phyloP scores from a whole-genome alignment of 2,888 invertebrate species.

The Leistus spinibarbis region DNA sequence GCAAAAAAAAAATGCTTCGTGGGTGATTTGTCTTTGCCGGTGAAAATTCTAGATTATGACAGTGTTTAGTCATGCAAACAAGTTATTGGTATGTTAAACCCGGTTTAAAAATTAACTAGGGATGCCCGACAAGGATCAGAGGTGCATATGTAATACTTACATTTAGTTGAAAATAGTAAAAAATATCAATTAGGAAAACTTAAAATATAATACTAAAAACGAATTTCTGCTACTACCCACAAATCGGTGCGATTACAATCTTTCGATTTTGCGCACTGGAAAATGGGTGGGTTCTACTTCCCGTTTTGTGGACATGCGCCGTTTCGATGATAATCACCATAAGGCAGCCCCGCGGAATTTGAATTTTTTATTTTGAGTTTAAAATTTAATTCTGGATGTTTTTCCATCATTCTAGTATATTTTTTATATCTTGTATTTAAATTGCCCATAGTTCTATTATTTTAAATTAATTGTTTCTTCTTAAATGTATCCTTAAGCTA shows the following conservation, averaged over 20 bases:
- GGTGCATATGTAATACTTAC: conserved; percentile 22
- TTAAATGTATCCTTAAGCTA: too few species aligned
- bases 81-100: neutral
- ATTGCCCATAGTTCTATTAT: too few species aligned
- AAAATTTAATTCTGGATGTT: too few species aligned
- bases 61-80: conserved; percentile 11
- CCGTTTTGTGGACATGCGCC: conserved; percentile 25
- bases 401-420: too few species aligned
- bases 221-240: conserved; percentile 15
- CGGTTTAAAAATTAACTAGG: neutral
- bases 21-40: conserved; percentile 35
- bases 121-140: neutral
- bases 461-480: too few species aligned
- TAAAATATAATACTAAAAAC: conserved; percentile 26
- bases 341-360: neutral
- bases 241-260: conserved; percentile 30
- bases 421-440: too few species aligned
- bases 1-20: conserved; percentile 13
- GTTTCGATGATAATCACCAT: neutral
- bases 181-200: conserved; percentile 27
- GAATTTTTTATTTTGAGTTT: too few species aligned
- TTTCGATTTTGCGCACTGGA: conserved; percentile 30
- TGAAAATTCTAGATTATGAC: conserved; percentile 24
- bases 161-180: conserved; percentile 25
- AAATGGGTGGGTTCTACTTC: conserved; percentile 36